Evolutionary conservation across 2,888 invertebrate genomes (phyloP).

Genomic region (Ornithoptera alexandrae): DNA sequence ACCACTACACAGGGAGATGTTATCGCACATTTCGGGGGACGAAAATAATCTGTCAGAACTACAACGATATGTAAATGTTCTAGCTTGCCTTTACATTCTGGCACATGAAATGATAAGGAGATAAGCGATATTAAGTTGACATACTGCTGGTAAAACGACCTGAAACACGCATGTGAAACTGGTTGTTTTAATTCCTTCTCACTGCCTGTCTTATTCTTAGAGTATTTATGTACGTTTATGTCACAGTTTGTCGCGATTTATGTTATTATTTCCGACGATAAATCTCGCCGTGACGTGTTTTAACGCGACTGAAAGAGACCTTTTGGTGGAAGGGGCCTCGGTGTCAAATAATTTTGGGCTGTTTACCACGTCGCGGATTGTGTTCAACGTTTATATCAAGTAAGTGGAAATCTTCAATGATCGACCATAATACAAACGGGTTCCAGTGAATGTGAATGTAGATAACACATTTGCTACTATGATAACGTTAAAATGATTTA

Average conservation of each 20-base stretch:
- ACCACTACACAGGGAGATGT: slow-evolving; percentile 14
- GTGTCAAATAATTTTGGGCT: slow-evolving; percentile 12
- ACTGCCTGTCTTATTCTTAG: slow-evolving; percentile 11
- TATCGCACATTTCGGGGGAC: slow-evolving; percentile 18
- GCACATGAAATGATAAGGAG: slow-evolving; percentile 22
- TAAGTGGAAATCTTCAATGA: slow-evolving; percentile 1
- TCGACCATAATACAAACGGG: neutral
- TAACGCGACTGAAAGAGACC: slow-evolving; percentile 9
- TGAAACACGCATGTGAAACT: slow-evolving; percentile 8
- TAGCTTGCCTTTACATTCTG: slow-evolving; percentile 14
- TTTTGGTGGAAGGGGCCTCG: slow-evolving; percentile 12
- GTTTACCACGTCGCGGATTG: slow-evolving; percentile 2
- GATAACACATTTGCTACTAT: neutral
- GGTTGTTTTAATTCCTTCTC: slow-evolving; percentile 17
- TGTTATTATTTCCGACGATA: slow-evolving; percentile 16
- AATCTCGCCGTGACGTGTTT: slow-evolving; percentile 12
- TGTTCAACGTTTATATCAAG: neutral
- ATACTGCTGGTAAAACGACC: slow-evolving; percentile 13
- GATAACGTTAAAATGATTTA: neutral
- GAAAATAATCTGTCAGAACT: slow-evolving; percentile 26
- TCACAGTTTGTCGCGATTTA: slow-evolving; percentile 17
- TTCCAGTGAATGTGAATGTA: slow-evolving; percentile 1
- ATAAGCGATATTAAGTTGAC: slow-evolving; percentile 19
- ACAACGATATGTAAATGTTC: slow-evolving; percentile 17
- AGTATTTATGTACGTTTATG: slow-evolving; percentile 23